Base-by-base conservation (phyloP, 2,113 vertebrate species). In the zebrafish (Danio rerio) region DNA sequence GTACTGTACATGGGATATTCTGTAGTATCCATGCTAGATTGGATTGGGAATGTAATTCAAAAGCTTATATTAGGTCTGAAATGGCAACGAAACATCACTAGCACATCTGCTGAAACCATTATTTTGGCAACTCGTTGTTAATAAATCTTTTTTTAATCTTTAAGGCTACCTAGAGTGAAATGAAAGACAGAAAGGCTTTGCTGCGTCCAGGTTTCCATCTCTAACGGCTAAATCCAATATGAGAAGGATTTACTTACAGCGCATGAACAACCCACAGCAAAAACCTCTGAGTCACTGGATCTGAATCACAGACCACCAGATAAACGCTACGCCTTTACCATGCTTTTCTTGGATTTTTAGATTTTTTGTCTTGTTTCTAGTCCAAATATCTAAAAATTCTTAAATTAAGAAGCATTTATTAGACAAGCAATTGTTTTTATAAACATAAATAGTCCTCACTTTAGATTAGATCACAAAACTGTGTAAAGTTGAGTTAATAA, bases 171-270 rank as follows among this genome's bases (percentile, higher is more conserved):
- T 9, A 68, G 7, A 43, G 43, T 66, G 9, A 45, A n/a, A 66
- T 3, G 72, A 71, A 20, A 71, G 20, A 58, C 50, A 6, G 50
- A 55, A 53, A 58, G 63, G 11, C n/a, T 43, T 43, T 58, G 53
- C 31, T 12, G 53, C 16, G 6, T 74, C 53, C 53, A 58, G 72
- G 72, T 74, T 74, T 74, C 52, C 72, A 74, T 74, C 53, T 9
- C 53, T 43, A 62, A 71, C 59, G 71, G 55, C 21, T 80, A 50
- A 84, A 73, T 31, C 50, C 58, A 78, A 80, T 31, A 85, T 82
- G 78, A 71, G 77, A 84, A 49, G 77, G 76, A 86, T 82, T 83
- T 66, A 50, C 84, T 9, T 40, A 87, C 65, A 88, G 75, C 80
- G 49, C 63, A 84, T 65, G 50, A 62, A 16, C 3, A 72, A 66